Conservation (phyloP, 2,797 vertebrate species). For the Clamator glandarius region DNA sequence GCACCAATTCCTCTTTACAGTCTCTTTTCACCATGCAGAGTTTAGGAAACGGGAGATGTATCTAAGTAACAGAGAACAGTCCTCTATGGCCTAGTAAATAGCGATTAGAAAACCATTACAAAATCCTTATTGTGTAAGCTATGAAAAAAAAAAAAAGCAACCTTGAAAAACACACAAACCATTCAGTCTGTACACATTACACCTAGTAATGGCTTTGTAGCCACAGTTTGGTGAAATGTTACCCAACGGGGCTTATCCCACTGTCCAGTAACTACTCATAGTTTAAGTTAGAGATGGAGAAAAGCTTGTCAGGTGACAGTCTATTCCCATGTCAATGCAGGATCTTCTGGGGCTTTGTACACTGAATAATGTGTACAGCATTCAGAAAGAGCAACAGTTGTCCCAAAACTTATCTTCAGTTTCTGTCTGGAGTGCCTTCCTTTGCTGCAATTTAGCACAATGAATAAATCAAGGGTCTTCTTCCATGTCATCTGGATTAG, state of each 20-base stretch:
- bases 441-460: not conserved
- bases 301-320: slow-evolving; percentile 6
- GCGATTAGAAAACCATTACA: slow-evolving; percentile 71
- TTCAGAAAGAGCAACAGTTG: slow-evolving; percentile 23
- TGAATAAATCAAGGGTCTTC: slow-evolving; percentile 88
- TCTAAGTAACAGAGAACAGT: slow-evolving; percentile 71
- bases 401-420: slow-evolving; percentile 23
- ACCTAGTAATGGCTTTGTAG: slow-evolving; percentile 30
- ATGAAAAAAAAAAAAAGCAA: slow-evolving; percentile 16
- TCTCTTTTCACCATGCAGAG: slow-evolving; percentile 22
- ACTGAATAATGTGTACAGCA: not conserved
- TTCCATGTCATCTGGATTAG: slow-evolving; percentile 98
- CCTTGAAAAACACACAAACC: slow-evolving; percentile 34
- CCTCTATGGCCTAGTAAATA: slow-evolving; percentile 66
- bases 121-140: slow-evolving; percentile 70
- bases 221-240: not conserved
- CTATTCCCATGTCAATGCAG: slow-evolving; percentile 5
- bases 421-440: slow-evolving; percentile 27
- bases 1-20: not conserved
- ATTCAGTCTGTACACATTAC: slow-evolving; percentile 47
- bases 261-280: not conserved
- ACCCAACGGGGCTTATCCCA: slow-evolving; percentile 23
- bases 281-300: slow-evolving; percentile 4
- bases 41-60: slow-evolving; percentile 52
- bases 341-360: not conserved